A percentile compares a stretch with the other conserved stretches of the same genome.
Evolutionary conservation across 2,797 vertebrate species (phyloP).

Genomic region (Simalia tracyae): DNA sequence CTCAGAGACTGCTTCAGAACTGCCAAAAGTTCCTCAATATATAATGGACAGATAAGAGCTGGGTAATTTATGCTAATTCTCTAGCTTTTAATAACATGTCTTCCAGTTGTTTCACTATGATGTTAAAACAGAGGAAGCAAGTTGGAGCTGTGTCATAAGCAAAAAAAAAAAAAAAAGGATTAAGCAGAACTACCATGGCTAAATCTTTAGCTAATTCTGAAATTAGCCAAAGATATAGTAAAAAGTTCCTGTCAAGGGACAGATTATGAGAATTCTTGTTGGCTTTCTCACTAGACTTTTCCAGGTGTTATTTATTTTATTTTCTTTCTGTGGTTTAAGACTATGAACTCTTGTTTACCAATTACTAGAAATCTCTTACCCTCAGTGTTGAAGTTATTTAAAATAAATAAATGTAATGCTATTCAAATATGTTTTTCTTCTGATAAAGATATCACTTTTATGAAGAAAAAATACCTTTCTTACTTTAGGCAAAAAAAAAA

Average conservation of each 20-base stretch:
- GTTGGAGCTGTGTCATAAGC: neutral
- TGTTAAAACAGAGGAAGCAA: neutral
- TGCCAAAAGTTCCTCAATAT: no score
- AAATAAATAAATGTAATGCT: constrained; percentile 14
- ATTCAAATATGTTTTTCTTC: constrained; percentile 21
- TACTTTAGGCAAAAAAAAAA: neutral
- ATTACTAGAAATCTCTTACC: neutral
- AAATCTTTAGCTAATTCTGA: neutral
- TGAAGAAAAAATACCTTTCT: constrained; percentile 33
- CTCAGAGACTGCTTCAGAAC: neutral
- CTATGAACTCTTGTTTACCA: neutral
- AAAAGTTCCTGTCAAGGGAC: neutral
- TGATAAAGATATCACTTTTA: constrained; percentile 11
- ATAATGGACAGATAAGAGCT: neutral
- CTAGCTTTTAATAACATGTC: neutral
- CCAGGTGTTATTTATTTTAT: no score
- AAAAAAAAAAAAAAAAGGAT: neutral
- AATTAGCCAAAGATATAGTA: neutral
- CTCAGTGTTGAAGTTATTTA: constrained; percentile 1
- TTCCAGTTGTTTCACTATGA: neutral
- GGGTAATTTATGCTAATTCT: neutral
- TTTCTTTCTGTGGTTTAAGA: neutral
- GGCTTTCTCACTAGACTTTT: neutral
- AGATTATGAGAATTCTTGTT: neutral
- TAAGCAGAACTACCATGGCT: neutral